phyloP scores from a whole-genome alignment of 2,888 invertebrate genomes.

The Heliconius hortense region DNA sequence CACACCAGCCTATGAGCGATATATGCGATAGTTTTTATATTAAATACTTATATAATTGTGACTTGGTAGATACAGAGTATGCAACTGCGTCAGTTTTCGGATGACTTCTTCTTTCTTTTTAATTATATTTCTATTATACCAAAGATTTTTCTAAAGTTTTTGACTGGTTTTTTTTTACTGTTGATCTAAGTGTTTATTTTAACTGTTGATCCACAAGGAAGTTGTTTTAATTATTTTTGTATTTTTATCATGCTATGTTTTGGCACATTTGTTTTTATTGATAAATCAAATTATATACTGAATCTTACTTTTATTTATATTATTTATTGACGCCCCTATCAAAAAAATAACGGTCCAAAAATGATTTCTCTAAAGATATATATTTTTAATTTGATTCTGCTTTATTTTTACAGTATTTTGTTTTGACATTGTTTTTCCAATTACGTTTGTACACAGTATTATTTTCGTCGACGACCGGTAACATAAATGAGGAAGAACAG shows the following conservation, averaged over 20 bases:
- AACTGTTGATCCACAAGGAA: neutral
- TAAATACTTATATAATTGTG: constrained; percentile 62
- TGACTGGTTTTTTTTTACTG: constrained; percentile 12
- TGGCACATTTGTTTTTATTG: constrained; percentile 42
- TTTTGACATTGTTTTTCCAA: constrained; percentile 36
- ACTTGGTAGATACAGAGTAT: constrained; percentile 23
- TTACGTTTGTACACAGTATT: constrained; percentile 35
- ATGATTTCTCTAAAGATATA: too few species aligned
- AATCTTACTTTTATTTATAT: constrained; percentile 34
- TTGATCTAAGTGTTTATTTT: neutral
- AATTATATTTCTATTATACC: constrained; percentile 20
- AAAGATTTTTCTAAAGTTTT: constrained; percentile 18
- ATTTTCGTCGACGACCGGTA: constrained; percentile 5
- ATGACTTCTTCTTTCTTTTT: neutral
- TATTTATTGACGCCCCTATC: neutral
- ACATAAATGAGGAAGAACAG: constrained; percentile 45
- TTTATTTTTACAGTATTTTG: neutral
- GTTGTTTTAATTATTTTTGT: constrained; percentile 13
- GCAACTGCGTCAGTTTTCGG: constrained; percentile 6
- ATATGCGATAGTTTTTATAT: constrained; percentile 74
- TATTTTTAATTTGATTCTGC: neutral
- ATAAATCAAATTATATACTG: constrained; percentile 41
- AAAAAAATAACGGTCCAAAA: too few species aligned
- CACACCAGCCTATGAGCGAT: constrained; percentile 66
- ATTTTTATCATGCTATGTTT: constrained; percentile 9